Conservation (phyloP, 2,797 vertebrate genomes). For the Spheniscus humboldti region DNA sequence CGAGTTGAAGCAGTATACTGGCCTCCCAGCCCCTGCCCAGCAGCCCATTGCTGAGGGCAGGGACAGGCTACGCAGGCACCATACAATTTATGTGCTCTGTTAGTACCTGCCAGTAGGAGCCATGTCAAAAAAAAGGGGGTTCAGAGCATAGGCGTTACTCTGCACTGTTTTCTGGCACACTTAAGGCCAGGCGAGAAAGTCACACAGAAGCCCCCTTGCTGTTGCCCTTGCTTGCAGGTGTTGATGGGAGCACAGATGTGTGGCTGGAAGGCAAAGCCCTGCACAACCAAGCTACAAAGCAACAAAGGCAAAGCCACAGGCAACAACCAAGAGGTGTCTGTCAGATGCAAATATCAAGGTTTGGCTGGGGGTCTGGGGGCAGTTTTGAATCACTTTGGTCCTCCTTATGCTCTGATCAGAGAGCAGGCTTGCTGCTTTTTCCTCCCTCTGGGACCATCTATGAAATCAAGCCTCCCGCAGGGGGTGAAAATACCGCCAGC, state of each 20-base stretch:
- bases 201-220: not conserved
- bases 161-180: not conserved
- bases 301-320: not conserved
- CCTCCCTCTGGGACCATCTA: not conserved
- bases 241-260: not conserved
- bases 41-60: not conserved
- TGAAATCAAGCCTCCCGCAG: not conserved
- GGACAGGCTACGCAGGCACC: too few species aligned
- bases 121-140: not conserved
- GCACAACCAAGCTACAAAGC: not conserved
- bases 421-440: not conserved
- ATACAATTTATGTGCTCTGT: rapidly evolving
- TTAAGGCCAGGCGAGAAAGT: not conserved
- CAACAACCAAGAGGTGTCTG: not conserved
- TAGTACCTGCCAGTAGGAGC: not conserved
- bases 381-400: not conserved
- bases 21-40: not conserved
- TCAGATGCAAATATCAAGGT: not conserved
- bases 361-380: not conserved
- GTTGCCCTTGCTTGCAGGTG: not conserved
- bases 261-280: not conserved
- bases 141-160: not conserved
- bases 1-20: not conserved
- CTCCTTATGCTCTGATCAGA: not conserved
- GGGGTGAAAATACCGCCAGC: not conserved